Evolutionary conservation across 2,888 invertebrate genomes (phyloP).

Genomic region (Spodoptera exigua): DNA sequence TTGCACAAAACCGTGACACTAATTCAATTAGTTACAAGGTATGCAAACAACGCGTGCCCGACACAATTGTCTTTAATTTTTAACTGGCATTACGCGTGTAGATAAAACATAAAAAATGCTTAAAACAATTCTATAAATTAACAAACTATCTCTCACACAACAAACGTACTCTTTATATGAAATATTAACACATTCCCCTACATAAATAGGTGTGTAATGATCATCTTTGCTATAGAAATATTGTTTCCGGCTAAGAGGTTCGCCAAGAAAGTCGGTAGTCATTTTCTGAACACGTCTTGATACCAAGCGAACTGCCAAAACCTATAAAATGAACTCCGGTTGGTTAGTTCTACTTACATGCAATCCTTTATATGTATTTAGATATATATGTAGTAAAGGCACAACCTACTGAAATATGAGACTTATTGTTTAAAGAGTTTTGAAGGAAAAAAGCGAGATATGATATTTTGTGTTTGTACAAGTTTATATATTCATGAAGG

Average conservation of each 20-base stretch:
- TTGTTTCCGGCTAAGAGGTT: constrained; percentile 25
- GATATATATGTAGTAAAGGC: too few relatives aligned
- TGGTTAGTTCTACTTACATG: constrained; percentile 16
- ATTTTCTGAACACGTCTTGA: constrained; percentile 27
- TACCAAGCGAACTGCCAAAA: constrained; percentile 20
- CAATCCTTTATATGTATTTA: too few relatives aligned
- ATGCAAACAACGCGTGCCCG: constrained; percentile 76
- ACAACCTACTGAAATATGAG: too few relatives aligned
- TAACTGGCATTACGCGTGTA: constrained; percentile 12
- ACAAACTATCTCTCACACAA: not conserved
- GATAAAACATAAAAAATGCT: constrained; percentile 1
- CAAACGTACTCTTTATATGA: not conserved
- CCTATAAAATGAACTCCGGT: constrained; percentile 23
- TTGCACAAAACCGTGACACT: constrained; percentile 85
- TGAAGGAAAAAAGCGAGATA: too few relatives aligned
- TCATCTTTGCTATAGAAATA: constrained; percentile 24
- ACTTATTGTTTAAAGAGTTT: too few relatives aligned
- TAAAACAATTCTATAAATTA: not conserved
- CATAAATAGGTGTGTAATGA: constrained; percentile 21
- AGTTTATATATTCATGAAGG: constrained; percentile 56
- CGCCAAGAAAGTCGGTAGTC: constrained; percentile 29
- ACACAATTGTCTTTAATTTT: constrained; percentile 58
- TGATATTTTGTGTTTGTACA: constrained; percentile 34
- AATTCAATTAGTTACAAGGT: constrained; percentile 86
- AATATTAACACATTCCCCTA: constrained; percentile 9